A percentile compares a stretch with the other conserved stretches of the same genome.
These are phyloP conservation scores for Orthosia gracilis DNA, from an alignment of 2,888 invertebrate genomes.

Conservation along the genomic window DNA sequence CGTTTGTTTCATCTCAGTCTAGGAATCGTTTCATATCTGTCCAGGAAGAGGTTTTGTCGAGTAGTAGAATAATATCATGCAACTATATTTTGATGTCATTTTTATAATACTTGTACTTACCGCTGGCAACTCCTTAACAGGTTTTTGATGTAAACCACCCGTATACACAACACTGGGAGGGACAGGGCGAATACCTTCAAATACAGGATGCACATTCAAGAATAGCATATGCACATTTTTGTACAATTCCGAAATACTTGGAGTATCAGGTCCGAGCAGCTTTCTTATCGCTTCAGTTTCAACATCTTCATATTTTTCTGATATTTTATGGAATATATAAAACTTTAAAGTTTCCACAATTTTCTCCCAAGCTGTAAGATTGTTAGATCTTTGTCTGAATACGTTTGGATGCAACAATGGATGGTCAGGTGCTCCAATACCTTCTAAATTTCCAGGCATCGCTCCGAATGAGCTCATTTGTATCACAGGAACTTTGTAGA, in stretches of 20 bases:
- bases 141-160: slow-evolving; percentile 81
- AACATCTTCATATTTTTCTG: slow-evolving; percentile 7
- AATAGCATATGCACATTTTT: slow-evolving; percentile 77
- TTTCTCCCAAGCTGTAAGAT: slow-evolving; percentile 64
- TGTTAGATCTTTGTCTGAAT: slow-evolving; percentile 60
- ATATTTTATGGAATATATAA: slow-evolving; percentile 21
- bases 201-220: slow-evolving; percentile 80
- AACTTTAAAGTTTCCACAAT: slow-evolving; percentile 44
- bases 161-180: slow-evolving; percentile 81
- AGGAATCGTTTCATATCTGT: too few relatives aligned
- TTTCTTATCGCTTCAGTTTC: slow-evolving; percentile 54
- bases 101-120: slow-evolving; percentile 50
- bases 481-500: slow-evolving; percentile 68
- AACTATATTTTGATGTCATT: not conserved
- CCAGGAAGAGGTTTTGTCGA: too few relatives aligned
- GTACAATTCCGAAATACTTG: slow-evolving; percentile 62
- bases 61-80: not conserved
- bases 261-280: slow-evolving; percentile 60
- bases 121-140: slow-evolving; percentile 76
- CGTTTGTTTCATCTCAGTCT: too few relatives aligned
- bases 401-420: slow-evolving; percentile 69
- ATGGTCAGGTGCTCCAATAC: slow-evolving; percentile 69
- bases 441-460: slow-evolving; percentile 52
- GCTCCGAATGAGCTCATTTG: slow-evolving; percentile 71
- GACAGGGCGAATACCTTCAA: slow-evolving; percentile 77